phyloP scores from a whole-genome alignment of 2,888 invertebrate species.

The Tupiocoris notatus region DNA sequence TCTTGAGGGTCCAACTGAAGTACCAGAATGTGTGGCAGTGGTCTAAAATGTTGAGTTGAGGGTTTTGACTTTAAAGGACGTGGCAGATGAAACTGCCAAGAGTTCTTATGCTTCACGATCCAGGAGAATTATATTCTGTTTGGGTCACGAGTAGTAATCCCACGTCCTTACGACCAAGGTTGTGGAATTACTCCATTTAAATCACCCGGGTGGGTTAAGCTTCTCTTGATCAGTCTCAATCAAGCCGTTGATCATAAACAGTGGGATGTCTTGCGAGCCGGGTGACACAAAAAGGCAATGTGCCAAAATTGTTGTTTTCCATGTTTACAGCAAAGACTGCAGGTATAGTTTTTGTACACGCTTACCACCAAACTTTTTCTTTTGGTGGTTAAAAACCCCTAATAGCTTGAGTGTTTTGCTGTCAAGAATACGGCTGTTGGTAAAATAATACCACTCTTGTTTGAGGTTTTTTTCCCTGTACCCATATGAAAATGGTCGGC shows the following conservation, averaged over 20 bases:
- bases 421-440: too few relatives aligned
- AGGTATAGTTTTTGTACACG: too few relatives aligned
- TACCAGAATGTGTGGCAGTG: not conserved
- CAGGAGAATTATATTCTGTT: slow-evolving; percentile 15
- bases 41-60: not conserved
- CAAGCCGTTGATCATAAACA: not conserved
- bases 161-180: not conserved
- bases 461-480: not conserved
- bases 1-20: not conserved
- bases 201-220: slow-evolving; percentile 8
- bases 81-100: not conserved
- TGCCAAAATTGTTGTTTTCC: too few relatives aligned
- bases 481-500: not conserved
- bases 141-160: slow-evolving; percentile 24
- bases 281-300: not conserved
- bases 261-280: not conserved
- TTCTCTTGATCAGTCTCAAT: slow-evolving; percentile 6
- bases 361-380: too few relatives aligned
- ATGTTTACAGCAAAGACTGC: too few relatives aligned
- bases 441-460: too few relatives aligned
- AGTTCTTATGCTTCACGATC: not conserved
- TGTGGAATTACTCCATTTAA: slow-evolving; percentile 1
- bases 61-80: not conserved
- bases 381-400: too few relatives aligned
- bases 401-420: too few relatives aligned